A percentile compares a stretch with the other conserved stretches of the same genome.
Evolutionary conservation across 35 echinoderm and acorn worm species (phyloP).

Genomic region (Eucidaris tribuloides): DNA sequence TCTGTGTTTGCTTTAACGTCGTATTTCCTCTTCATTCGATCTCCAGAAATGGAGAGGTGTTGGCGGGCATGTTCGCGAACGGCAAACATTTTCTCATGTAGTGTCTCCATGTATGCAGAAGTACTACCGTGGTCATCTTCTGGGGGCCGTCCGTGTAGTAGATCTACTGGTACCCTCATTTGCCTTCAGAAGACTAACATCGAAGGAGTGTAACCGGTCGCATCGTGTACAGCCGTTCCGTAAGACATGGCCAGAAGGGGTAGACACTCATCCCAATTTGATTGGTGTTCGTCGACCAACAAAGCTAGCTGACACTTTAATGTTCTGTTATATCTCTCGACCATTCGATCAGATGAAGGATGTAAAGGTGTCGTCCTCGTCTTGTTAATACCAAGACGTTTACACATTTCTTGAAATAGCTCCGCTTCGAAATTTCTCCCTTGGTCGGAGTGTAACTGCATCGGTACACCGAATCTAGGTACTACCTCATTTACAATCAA

Average conservation of each 20-base stretch:
- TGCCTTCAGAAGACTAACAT: constrained; percentile 41
- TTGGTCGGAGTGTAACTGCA: constrained; percentile 29
- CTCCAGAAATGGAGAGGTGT: neutral
- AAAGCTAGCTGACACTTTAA: neutral
- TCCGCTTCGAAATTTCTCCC: constrained; percentile 52
- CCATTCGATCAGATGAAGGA: constrained; percentile 46
- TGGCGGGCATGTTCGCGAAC: neutral
- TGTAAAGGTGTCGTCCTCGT: constrained; percentile 51
- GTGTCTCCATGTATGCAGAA: neutral
- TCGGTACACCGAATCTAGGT: constrained; percentile 33
- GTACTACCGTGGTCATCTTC: neutral
- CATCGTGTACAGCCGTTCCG: constrained; percentile 32
- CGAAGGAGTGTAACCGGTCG: constrained; percentile 19
- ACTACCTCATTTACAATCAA: constrained; percentile 34
- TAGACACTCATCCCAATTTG: constrained; percentile 31
- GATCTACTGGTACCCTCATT: constrained; percentile 2
- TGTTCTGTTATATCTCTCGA: constrained; percentile 55
- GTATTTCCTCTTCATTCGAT: constrained; percentile 1
- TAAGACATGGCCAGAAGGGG: neutral
- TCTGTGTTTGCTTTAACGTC: neutral
- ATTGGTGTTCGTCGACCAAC: constrained; percentile 19
- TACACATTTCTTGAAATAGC: constrained; percentile 35
- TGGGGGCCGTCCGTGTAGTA: neutral
- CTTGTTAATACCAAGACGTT: constrained; percentile 32
- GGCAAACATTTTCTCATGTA: neutral